Base-by-base conservation (phyloP, 2,113 vertebrate genomes). In the Pseudolaguvia tuberculata region DNA sequence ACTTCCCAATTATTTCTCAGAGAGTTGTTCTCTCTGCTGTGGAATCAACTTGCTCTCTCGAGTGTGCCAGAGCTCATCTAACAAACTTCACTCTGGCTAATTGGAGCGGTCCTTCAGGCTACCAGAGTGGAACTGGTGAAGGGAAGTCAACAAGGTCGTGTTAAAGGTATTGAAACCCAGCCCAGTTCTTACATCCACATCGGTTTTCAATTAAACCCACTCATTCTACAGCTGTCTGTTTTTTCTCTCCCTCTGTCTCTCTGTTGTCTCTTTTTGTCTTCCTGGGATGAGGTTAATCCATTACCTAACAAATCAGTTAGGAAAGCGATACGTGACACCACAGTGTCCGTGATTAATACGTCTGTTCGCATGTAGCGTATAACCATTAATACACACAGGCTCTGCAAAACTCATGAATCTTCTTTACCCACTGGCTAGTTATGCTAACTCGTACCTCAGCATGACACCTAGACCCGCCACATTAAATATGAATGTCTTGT, bases 261-360 rank as follows among this genome's bases (percentile, higher is more conserved):
- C 35, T 63, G 62, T 48, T 67, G 73, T 73, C 58, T 78, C 13
- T 23, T 72, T 57, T 78, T 81, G 48, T 76, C 47, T 66, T 42
- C 61, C 73, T 69, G 78, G 65, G 55, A 82, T 78, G 69, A 82
- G 81, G 78, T 86, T 87, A 88, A 87, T 86, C 86, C 81, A 5
- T 67, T 67, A 50, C 63, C 42, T 25, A 50, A 50, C 63, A 20
- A 27, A 50, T 25, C 45, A 20, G 14, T 20, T 2, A 20, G 2
- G 14, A 47, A 65, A 11, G 62, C 3, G 62, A 25, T 25, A 29
- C 42, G 67, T 31, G 75, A 75, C 55, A 27, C n/a, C 52, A 23
- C 55, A 25, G 59, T 18, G 50, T 45, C 66, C 57, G 65, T 66
- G 59, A 73, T 74, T 70, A 20, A 56, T 57, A 56, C 9, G 9